Evolutionary conservation across 2,797 vertebrate genomes (phyloP), one percentile per base, ranked within the genome.

Genomic region (Typhlichthys eigenmanni): DNA sequence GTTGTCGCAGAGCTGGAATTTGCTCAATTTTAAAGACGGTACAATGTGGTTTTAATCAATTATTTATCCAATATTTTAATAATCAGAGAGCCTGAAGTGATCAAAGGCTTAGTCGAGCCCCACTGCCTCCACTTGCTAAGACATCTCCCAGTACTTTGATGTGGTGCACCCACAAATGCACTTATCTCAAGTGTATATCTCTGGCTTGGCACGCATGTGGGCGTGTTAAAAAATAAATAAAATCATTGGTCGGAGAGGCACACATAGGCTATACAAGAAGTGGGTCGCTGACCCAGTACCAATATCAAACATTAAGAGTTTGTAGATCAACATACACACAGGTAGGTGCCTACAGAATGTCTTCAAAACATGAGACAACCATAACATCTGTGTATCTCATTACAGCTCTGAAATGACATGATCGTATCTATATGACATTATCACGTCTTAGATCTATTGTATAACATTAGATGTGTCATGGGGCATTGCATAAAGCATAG

Each of bases 41-140:
- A 93, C 91, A 92, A 92, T 92, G 86, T 89, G 83, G 89, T 93
- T 92, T 89, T 88, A 93, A 93, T 93, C 90, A 93, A 94, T 93
- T 93, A 94, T 94, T 93, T 89, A 93, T 92, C 80, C 85, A 91
- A 92, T 93, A 92, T 93, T 93, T 92, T 92, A 93, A 93, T 93
- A 91, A 93, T 93, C 89, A 91, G 86, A 91, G 91, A 88, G 89
- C 90, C 88, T 71, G 83, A 72, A 75, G 88, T 91, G 91, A 94
- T 94, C 92, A 94, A 93, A 94, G 92, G 78, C 78, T 66, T 19
- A 68, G 87, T 85, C 64, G 48, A 88, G 87, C 86, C 85, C 83
- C 82, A 85, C 87, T 90, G 90, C 87, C 81, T 91, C 80, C 81
- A 82, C 90, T 89, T 76, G 52, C 85, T 82, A 87, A 92, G 86